A percentile compares a stretch with the other conserved stretches of the same genome.
Evolutionary conservation across 2,797 vertebrate species (phyloP).

Genomic region (Sebastes hubbsi): DNA sequence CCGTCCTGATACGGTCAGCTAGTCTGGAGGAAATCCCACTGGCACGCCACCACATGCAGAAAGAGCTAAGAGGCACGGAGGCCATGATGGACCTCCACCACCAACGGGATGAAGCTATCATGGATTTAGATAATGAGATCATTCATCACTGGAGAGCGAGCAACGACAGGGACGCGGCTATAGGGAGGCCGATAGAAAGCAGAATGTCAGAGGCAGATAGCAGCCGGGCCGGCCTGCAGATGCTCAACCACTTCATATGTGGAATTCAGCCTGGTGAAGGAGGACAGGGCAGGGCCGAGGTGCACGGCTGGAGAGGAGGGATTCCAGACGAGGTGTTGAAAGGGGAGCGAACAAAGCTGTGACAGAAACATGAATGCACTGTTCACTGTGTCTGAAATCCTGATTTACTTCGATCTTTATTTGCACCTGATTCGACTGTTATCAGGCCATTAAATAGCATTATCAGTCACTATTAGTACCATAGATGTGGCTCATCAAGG

Average conservation of each 20-base stretch:
- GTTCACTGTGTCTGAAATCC: not conserved
- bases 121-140: constrained; percentile 73
- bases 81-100: constrained; percentile 76
- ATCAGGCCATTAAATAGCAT: too few relatives aligned
- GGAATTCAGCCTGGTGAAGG: constrained; percentile 46
- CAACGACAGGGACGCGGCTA: constrained; percentile 28
- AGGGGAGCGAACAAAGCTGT: constrained; percentile 79
- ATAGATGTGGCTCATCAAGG: too few relatives aligned
- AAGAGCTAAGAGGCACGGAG: constrained; percentile 74
- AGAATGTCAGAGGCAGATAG: constrained; percentile 24
- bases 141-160: constrained; percentile 75
- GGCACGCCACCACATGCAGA: constrained; percentile 54
- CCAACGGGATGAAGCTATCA: constrained; percentile 18
- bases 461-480: too few relatives aligned
- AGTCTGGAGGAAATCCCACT: constrained; percentile 81
- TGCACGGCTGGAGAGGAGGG: constrained; percentile 56
- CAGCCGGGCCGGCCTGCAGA: constrained; percentile 64
- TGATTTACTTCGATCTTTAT: not conserved
- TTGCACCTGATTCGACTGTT: not conserved
- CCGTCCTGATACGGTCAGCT: constrained; percentile 77
- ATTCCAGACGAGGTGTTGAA: constrained; percentile 68
- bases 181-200: constrained; percentile 21
- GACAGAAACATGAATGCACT: constrained; percentile 23
- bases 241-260: constrained; percentile 74
- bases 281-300: constrained; percentile 35